Conservation (phyloP, 2,888 invertebrate species). For the Aporophyla nigra region DNA sequence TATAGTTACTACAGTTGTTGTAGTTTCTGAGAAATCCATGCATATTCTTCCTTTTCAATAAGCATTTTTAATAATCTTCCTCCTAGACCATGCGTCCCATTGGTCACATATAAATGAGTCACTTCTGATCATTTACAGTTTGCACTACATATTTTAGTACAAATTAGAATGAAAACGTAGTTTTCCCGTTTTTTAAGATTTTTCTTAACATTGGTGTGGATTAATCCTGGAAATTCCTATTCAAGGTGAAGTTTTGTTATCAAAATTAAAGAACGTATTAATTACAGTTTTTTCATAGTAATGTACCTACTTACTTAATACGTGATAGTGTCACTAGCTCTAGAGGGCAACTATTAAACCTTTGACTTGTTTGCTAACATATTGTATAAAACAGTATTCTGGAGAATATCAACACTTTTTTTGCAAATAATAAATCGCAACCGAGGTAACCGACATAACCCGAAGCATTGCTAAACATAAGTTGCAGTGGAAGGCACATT, state of each 20-base stretch:
- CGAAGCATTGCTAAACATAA: no score
- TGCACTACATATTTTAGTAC: not conserved
- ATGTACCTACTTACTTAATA: not conserved
- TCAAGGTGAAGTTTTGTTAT: not conserved
- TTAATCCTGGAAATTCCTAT: not conserved
- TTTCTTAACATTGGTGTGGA: not conserved
- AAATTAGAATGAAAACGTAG: not conserved
- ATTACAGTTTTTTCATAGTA: not conserved
- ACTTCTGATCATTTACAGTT: not conserved
- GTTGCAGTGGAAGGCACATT: no score
- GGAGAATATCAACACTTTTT: not conserved
- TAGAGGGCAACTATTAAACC: not conserved
- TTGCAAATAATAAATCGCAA: not conserved
- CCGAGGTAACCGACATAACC: not conserved
- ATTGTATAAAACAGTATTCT: not conserved
- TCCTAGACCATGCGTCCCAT: not conserved
- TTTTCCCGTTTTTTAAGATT: not conserved
- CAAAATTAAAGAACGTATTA: not conserved
- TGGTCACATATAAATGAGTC: not conserved
- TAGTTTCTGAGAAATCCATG: not conserved
- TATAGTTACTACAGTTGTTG: not conserved
- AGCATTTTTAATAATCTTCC: not conserved
- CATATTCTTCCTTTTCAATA: no score
- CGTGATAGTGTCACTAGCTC: not conserved
- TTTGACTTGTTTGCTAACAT: not conserved